phyloP scores from a whole-genome alignment of 2,888 invertebrate genomes.

The Fragum whitleyi region DNA sequence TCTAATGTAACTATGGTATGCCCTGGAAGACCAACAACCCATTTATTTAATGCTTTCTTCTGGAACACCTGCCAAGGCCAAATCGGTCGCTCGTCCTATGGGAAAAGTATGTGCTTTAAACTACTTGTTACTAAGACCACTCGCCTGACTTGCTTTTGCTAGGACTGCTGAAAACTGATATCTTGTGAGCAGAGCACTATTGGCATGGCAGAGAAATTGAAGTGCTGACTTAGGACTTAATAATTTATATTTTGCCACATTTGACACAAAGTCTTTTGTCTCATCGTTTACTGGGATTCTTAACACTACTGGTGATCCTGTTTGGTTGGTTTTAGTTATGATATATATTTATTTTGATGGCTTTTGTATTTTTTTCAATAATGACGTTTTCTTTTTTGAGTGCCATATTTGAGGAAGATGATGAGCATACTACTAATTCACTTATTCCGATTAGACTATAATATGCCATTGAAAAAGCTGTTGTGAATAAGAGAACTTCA shows the following conservation, averaged over 20 bases:
- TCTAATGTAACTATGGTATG: constrained; percentile 30
- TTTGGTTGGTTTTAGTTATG: constrained; percentile 29
- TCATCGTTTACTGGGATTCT: neutral
- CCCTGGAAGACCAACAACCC: constrained; percentile 40
- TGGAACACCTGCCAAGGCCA: constrained; percentile 25
- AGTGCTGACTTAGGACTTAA: neutral
- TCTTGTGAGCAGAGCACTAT: no score
- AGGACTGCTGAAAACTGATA: constrained; percentile 47
- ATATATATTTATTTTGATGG: neutral
- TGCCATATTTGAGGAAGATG: neutral
- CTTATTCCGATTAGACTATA: constrained; percentile 47
- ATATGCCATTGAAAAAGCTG: constrained; percentile 39
- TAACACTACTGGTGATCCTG: neutral
- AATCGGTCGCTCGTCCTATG: constrained; percentile 43
- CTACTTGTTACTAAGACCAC: neutral
- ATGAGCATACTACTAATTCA: constrained; percentile 31
- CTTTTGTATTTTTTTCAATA: neutral
- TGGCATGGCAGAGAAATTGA: constrained; percentile 29
- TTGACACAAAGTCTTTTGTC: neutral
- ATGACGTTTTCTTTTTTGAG: neutral
- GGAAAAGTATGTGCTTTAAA: constrained; percentile 35
- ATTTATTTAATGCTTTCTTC: constrained; percentile 27
- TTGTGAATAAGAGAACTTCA: constrained; percentile 35
- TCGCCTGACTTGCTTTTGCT: neutral
- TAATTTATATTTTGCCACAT: neutral